Conservation (phyloP, 2,797 vertebrate species). For the Helarctos malayanus region DNA sequence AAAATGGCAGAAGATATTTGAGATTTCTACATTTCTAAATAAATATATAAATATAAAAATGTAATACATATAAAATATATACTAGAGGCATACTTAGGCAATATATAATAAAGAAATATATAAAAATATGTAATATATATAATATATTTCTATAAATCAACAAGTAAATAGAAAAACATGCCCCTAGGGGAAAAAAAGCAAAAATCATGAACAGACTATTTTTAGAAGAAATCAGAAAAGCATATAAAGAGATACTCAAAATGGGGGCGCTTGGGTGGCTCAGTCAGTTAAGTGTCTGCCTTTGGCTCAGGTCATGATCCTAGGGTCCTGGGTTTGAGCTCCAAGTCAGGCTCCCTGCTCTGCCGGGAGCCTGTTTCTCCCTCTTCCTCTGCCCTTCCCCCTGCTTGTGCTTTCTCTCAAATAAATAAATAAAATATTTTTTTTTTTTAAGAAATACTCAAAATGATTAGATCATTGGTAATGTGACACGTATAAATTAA, state of each 20-base stretch:
- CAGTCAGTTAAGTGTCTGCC: background rate
- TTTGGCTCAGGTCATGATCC: background rate
- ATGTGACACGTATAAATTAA: conserved; percentile 6
- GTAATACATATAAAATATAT: background rate
- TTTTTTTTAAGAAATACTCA: background rate
- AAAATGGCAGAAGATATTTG: background rate
- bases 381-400: background rate
- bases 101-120: background rate
- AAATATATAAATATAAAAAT: background rate
- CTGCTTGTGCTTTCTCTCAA: background rate
- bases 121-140: background rate
- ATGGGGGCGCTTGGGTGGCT: background rate
- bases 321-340: background rate
- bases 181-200: background rate
- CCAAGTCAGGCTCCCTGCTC: background rate
- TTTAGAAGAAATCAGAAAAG: conserved; percentile 47
- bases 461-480: background rate
- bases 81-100: background rate
- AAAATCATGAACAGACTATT: background rate
- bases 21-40: background rate
- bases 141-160: background rate
- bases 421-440: background rate
- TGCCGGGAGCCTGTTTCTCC: background rate
- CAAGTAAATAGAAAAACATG: background rate
- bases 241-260: background rate